Evolutionary conservation across 1,140 invertebrate genomes (phyloP), one percentile per base, ranked within the genome.

Genomic region (Drosophila orosa): DNA sequence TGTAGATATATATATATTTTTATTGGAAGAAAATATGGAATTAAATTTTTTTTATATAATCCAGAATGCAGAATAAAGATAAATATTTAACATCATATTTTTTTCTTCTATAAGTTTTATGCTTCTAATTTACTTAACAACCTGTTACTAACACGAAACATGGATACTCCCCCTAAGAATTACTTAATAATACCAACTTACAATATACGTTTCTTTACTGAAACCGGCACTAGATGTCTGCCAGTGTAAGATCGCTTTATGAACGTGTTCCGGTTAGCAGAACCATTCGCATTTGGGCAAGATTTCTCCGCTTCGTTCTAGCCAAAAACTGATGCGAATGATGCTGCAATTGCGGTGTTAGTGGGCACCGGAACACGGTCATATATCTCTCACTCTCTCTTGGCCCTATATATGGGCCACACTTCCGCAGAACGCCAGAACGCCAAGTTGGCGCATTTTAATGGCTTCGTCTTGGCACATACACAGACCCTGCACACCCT

Each of bases 361-460:
- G 68, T 58, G 50, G 67, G 17, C 15, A 35, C 57, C 65, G 60
- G 60, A 74, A 65, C 40, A 50, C 42, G 59, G 19, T 19, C 62
- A 74, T 57, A 56, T 55, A 74, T 57, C 56, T 54, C 44, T 35
- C 15, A n/a, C 29, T 40, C 15, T 25, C 29, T 25, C 22, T 48
- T 48, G 31, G 22, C 33, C 47, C 25, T 55, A 29, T 81, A 81
- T 80, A 67, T 76, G 77, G 67, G 71, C 52, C 80, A 80, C 76
- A 84, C 42, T 84, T 83, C 76, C 80, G 81, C 59, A 12, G 47
- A 40, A 19, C 27, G 47, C 29, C 68, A 80, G 61, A 86, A 63
- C 74, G 78, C 82, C 74, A 85, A 80, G 78, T 87, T 79, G 66
- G 79, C 75, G 83, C 75, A 79, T 87, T 86, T 86, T 87, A 86